These are phyloP conservation scores for Aplochiton taeniatus DNA, from an alignment of 2,797 vertebrate genomes.

Conservation along the genomic window DNA sequence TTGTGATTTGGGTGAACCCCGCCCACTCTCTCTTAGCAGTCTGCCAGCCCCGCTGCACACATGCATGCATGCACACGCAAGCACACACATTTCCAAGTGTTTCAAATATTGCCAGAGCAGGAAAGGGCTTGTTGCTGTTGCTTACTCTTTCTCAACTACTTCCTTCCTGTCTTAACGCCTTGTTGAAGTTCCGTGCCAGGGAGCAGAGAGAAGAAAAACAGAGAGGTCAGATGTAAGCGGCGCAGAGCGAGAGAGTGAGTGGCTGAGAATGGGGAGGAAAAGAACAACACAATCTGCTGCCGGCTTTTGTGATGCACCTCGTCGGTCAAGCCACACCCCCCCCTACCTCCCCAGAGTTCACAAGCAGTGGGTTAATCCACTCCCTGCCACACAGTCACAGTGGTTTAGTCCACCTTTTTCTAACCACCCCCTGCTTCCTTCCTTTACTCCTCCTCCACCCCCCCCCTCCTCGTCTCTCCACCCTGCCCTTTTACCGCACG, in stretches of 20 bases:
- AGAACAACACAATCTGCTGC: not conserved
- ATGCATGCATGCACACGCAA: slow-evolving; percentile 7
- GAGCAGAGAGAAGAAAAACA: slow-evolving; percentile 18
- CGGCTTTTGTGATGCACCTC: slow-evolving; percentile 47
- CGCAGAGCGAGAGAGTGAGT: slow-evolving; percentile 21
- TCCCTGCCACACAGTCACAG: slow-evolving; percentile 57
- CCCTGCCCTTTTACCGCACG: slow-evolving; percentile 30
- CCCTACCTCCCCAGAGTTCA: slow-evolving; percentile 13
- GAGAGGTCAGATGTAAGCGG: slow-evolving; percentile 10
- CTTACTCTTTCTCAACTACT: slow-evolving; percentile 64
- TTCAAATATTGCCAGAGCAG: slow-evolving; percentile 54
- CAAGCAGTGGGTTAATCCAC: slow-evolving; percentile 39
- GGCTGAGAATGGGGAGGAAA: slow-evolving; percentile 15
- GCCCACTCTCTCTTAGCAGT: no score
- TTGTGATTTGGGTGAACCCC: no score
- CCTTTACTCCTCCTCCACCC: slow-evolving; percentile 45
- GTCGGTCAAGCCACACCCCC: slow-evolving; percentile 51
- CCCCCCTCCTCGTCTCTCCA: slow-evolving; percentile 25
- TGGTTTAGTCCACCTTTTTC: slow-evolving; percentile 74
- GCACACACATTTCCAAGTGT: slow-evolving; percentile 13
- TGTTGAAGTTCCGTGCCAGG: slow-evolving; percentile 13
- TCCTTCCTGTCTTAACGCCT: slow-evolving; percentile 72
- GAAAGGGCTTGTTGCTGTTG: slow-evolving; percentile 51
- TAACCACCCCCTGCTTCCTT: slow-evolving; percentile 47
- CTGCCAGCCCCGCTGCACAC: not conserved